A percentile compares a stretch with the other conserved stretches of the same genome.
phyloP scores from a whole-genome alignment of 2,888 invertebrate species.

The Habrosyne pyritoides region DNA sequence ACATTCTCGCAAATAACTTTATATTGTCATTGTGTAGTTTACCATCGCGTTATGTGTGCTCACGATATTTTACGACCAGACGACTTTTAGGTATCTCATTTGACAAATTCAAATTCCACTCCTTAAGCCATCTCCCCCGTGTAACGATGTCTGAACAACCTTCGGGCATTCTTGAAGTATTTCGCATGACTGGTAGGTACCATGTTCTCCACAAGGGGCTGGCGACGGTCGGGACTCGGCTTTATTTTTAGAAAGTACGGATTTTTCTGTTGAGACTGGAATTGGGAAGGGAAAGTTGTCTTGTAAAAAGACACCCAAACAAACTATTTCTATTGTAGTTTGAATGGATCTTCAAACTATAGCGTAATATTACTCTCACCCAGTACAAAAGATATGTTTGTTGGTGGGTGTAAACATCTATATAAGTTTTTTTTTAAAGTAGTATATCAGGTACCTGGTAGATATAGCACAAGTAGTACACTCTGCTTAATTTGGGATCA shows the following conservation, averaged over 20 bases:
- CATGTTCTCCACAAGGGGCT: not conserved
- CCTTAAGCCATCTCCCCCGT: not conserved
- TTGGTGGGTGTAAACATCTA: too few species aligned
- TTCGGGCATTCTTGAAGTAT: not conserved
- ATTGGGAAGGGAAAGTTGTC: too few species aligned
- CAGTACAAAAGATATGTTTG: too few species aligned
- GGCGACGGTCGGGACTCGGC: not conserved
- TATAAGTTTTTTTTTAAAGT: too few species aligned
- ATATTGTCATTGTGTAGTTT: not conserved
- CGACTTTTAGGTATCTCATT: not conserved
- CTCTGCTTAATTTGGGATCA: too few species aligned
- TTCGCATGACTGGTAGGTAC: not conserved
- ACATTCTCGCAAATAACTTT: not conserved
- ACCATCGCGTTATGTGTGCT: not conserved
- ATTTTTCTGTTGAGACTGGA: not conserved
- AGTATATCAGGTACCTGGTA: too few species aligned
- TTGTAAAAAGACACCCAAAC: too few species aligned
- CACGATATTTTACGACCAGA: not conserved
- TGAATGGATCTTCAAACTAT: too few species aligned
- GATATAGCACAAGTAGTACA: too few species aligned
- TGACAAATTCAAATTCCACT: not conserved
- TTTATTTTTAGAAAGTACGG: not conserved
- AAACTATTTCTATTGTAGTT: too few species aligned
- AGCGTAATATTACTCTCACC: too few species aligned
- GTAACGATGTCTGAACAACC: not conserved